Conservation (phyloP, 2,888 invertebrate genomes). For the Syrphus vitripennis region DNA sequence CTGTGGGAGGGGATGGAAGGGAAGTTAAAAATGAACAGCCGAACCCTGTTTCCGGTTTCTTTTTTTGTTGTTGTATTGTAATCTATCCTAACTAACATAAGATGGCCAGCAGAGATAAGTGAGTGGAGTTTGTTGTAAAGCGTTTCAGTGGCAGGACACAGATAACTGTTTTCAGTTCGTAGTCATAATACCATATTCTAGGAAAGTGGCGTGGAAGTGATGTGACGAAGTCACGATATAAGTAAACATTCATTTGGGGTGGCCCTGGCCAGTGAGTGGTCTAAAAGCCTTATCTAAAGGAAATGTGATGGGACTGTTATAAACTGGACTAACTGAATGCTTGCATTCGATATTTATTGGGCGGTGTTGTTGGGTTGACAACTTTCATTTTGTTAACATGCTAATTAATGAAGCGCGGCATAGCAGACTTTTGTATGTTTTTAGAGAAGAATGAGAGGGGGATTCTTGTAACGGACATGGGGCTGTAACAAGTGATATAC, state of each 20-base stretch:
- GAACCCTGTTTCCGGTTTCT: constrained; percentile 65
- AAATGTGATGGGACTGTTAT: background rate
- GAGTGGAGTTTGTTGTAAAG: constrained; percentile 23
- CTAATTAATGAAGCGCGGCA: constrained; percentile 53
- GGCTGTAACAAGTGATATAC: constrained; percentile 44
- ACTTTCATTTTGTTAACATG: constrained; percentile 63
- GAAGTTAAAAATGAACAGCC: constrained; percentile 33
- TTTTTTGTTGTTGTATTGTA: too few species aligned
- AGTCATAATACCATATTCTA: constrained; percentile 40
- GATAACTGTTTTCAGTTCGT: constrained; percentile 35
- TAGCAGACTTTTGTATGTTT: background rate
- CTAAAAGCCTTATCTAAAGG: constrained; percentile 17
- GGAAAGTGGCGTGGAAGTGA: constrained; percentile 60
- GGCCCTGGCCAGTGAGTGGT: background rate
- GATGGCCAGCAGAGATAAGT: constrained; percentile 50
- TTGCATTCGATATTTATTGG: constrained; percentile 60
- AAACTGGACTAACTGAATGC: background rate
- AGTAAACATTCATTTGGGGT: too few species aligned
- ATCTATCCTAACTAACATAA: constrained; percentile 53
- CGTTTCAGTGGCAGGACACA: constrained; percentile 48
- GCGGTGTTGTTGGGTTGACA: constrained; percentile 50
- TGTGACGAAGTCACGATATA: constrained; percentile 53
- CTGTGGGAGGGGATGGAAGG: background rate
- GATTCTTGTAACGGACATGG: background rate
- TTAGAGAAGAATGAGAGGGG: background rate